Evolutionary conservation across 2,888 invertebrate species (phyloP), one percentile per base, ranked within the genome.

Genomic region (Endotricha flammealis): DNA sequence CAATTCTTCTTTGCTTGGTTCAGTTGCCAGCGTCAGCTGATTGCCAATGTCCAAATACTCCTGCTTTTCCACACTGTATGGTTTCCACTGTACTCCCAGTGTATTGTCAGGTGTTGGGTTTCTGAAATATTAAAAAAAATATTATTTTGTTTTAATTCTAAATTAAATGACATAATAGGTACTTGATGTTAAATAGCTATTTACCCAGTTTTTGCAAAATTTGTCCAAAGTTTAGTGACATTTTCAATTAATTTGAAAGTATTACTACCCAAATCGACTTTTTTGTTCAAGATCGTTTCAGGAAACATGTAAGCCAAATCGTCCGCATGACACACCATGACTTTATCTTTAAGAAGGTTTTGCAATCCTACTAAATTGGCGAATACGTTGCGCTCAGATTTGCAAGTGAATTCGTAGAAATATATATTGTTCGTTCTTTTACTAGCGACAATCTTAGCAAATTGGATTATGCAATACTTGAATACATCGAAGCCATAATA

Each of bases 161-260:
- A n/a, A n/a, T n/a, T n/a, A n/a, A n/a, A n/a, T n/a, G n/a, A n/a
- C n/a, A n/a, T n/a, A n/a, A n/a, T n/a, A n/a, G n/a, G n/a, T n/a
- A n/a, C n/a, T n/a, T n/a, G n/a, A n/a, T n/a, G n/a, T n/a, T n/a
- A n/a, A n/a, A n/a, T n/a, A 16, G 16, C 16, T 16, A 16, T 66
- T 64, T 47, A 80, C 78, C 79, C 77, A 34, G 48, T 64, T 55
- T 76, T 79, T 0, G 77, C 79, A 31, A 79, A 80, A 38, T 80
- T 76, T 0, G 79, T 76, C 76, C 75, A 81, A 7, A 81, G 48
- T 8, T 45, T 71, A 0, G 66, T 69, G 0, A 72, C 47, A 29
- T 44, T 63, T 0, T 75, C 51, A 6, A 81, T 65, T 39, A 68
- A 45, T 34, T 62, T 48, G 29, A 64, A 70, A 2, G 51, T 50